These are phyloP conservation scores for Timandra comae DNA, from an alignment of 2,888 invertebrate genomes.

Conservation along the genomic window DNA sequence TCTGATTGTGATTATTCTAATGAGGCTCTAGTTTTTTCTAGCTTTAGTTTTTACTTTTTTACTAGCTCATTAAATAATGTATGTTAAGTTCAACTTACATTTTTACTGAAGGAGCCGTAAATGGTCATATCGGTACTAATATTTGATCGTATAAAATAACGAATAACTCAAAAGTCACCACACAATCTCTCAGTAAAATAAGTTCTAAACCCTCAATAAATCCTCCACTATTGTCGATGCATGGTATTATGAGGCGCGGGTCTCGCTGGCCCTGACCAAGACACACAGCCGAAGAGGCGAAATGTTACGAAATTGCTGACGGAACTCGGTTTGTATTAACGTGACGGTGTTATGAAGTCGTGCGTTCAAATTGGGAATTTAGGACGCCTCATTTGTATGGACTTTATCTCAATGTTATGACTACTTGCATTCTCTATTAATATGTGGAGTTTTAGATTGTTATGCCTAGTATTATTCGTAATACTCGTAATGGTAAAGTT, in stretches of 20 bases:
- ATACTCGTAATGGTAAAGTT: too few relatives aligned
- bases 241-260: constrained; percentile 16
- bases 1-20: too few relatives aligned
- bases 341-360: constrained; percentile 24
- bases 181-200: not conserved
- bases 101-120: too few relatives aligned
- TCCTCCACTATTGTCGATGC: too few relatives aligned
- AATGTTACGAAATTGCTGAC: constrained; percentile 66
- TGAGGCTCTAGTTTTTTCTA: too few relatives aligned
- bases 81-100: too few relatives aligned
- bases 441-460: constrained; percentile 5
- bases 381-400: constrained; percentile 22
- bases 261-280: constrained; percentile 69
- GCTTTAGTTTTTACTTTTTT: too few relatives aligned
- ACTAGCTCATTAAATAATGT: too few relatives aligned
- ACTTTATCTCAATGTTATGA: constrained; percentile 12
- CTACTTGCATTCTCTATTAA: constrained; percentile 5
- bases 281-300: constrained; percentile 60
- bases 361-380: constrained; percentile 33
- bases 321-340: constrained; percentile 45
- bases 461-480: too few relatives aligned
- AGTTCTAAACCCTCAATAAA: constrained; percentile 4
- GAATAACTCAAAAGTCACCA: not conserved
- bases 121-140: too few relatives aligned
- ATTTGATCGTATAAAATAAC: too few relatives aligned